phyloP scores from a whole-genome alignment of 2,888 invertebrate genomes.

The Alentia gelatinosa region DNA sequence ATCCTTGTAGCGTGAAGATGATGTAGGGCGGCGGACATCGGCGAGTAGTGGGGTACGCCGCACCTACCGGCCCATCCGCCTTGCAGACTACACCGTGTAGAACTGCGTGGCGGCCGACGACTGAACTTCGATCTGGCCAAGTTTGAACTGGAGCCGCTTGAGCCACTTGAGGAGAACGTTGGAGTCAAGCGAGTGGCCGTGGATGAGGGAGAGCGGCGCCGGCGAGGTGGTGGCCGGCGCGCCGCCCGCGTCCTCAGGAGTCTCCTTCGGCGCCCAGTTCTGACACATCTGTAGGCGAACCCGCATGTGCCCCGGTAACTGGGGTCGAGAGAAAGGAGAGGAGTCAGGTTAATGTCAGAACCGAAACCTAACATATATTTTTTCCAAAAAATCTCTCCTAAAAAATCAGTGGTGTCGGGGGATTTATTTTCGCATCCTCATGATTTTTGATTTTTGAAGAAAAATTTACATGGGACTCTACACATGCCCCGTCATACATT shows the following conservation, averaged over 20 bases:
- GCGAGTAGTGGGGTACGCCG: no score
- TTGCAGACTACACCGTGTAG: conserved; percentile 81
- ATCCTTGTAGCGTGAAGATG: no score
- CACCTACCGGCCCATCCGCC: no score
- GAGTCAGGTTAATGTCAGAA: neutral
- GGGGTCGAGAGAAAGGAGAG: no score
- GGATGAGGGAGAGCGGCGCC: conserved; percentile 39
- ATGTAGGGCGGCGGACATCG: no score
- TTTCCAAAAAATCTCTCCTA: no score
- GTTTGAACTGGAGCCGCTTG: conserved; percentile 96
- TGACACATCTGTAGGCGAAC: conserved; percentile 93
- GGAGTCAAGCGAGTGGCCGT: conserved; percentile 77
- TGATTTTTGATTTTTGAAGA: neutral
- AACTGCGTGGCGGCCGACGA: conserved; percentile 95
- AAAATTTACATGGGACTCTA: neutral
- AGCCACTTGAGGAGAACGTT: conserved; percentile 87
- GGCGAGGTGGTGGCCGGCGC: conserved; percentile 53
- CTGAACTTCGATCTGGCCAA: conserved; percentile 97
- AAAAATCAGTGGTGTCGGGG: no score
- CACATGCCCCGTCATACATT: no score
- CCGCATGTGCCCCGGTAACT: conserved; percentile 94
- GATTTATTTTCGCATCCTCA: no score
- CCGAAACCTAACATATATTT: neutral
- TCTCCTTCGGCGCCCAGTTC: conserved; percentile 87
- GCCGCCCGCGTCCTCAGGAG: conserved; percentile 72